Percentiles rank a stretch among this genome's conserved stretches.
phyloP scores from a whole-genome alignment of 64 coral and sea anemone species.

The Montipora efflorescens region DNA sequence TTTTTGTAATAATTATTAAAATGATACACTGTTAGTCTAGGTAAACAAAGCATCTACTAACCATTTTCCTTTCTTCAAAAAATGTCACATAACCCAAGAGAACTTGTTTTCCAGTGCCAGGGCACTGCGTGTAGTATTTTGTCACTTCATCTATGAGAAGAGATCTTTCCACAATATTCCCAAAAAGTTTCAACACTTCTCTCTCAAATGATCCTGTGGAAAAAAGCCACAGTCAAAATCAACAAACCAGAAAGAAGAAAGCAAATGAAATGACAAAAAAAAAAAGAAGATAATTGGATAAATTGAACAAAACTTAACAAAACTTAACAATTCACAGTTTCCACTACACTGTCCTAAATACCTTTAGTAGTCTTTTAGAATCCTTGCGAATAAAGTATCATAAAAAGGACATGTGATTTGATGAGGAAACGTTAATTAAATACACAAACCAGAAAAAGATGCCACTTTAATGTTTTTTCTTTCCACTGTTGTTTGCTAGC shows the following conservation, averaged over 20 bases:
- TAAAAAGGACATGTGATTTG: not conserved
- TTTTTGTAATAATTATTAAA: no score
- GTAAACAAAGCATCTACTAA: not conserved
- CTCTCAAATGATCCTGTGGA: not conserved
- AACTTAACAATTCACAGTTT: no score
- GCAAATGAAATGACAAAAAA: no score
- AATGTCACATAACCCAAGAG: conserved; percentile 51
- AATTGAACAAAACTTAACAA: no score
- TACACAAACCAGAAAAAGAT: conserved; percentile 38
- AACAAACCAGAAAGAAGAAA: not conserved
- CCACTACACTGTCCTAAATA: no score
- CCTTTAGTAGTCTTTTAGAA: no score
- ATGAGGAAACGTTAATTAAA: not conserved
- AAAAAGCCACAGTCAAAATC: not conserved
- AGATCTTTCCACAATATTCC: conserved; percentile 9
- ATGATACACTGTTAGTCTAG: no score
- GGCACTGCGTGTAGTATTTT: conserved; percentile 19
- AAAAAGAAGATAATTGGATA: no score
- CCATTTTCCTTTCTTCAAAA: conserved; percentile 51
- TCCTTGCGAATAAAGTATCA: no score
- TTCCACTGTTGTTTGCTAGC: conserved; percentile 46
- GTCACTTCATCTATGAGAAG: conserved; percentile 11
- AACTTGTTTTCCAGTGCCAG: conserved; percentile 36
- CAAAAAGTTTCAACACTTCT: not conserved
- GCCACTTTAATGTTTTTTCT: conserved; percentile 53